Evolutionary conservation across 1,140 invertebrate species (phyloP).

Genomic region (Wiebesia pumilae): DNA sequence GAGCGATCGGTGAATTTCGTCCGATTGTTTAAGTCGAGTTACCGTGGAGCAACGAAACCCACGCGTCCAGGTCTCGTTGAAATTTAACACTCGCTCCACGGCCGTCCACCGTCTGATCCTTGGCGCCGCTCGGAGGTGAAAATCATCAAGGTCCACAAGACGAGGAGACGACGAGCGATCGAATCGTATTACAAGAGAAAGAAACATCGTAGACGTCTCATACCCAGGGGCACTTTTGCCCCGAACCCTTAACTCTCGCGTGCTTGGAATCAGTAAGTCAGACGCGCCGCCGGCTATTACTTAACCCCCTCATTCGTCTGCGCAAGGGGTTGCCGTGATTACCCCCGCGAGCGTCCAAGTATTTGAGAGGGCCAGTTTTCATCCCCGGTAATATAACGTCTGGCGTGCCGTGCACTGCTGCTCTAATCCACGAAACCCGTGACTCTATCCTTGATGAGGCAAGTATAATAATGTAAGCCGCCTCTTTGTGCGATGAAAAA

Average conservation of each 20-base stretch:
- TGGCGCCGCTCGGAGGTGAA: neutral
- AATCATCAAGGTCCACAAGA: neutral
- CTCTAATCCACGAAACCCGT: conserved; percentile 19
- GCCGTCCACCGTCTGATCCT: neutral
- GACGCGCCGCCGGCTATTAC: conserved; percentile 30
- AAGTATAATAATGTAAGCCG: neutral
- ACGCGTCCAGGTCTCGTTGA: neutral
- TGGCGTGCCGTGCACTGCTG: neutral
- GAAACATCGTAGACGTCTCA: neutral
- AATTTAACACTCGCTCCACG: neutral
- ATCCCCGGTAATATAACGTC: neutral
- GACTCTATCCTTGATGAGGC: conserved; percentile 25
- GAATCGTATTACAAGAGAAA: neutral
- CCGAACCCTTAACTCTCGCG: conserved; percentile 13
- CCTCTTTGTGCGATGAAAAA: neutral
- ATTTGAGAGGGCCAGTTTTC: conserved; percentile 30
- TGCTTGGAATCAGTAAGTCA: conserved; percentile 47
- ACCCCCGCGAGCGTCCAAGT: neutral
- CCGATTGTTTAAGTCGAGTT: neutral
- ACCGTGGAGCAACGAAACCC: neutral
- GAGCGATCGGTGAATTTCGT: neutral
- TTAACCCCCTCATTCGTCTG: conserved; percentile 35
- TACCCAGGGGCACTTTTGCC: neutral
- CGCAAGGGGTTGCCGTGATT: conserved; percentile 26
- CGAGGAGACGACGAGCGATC: neutral